phyloP scores from a whole-genome alignment of 2,888 invertebrate species.

The Pheosia gnoma region DNA sequence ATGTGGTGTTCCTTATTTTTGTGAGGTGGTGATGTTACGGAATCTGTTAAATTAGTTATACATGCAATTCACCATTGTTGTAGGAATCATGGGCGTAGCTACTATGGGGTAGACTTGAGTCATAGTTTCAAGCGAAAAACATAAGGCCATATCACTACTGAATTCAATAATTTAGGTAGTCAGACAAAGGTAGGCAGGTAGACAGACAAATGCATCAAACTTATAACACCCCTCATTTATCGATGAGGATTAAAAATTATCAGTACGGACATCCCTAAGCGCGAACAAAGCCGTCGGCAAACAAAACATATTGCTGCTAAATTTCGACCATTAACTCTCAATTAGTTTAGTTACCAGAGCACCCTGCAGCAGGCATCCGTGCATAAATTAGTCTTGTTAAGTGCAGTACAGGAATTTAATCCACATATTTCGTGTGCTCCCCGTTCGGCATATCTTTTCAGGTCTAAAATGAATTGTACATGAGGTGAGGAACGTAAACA shows the following conservation, averaged over 20 bases:
- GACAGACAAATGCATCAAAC: too few species aligned
- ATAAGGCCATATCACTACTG: too few species aligned
- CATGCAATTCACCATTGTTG: too few species aligned
- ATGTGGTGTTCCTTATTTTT: not conserved
- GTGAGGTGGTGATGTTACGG: not conserved
- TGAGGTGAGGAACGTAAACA: conserved; percentile 39
- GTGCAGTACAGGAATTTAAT: conserved; percentile 83
- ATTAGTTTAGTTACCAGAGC: conserved; percentile 76
- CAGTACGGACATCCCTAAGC: conserved; percentile 2
- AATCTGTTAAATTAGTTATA: too few species aligned
- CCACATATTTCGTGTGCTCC: conserved; percentile 82
- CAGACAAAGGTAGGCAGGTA: too few species aligned
- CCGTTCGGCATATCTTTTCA: conserved; percentile 79
- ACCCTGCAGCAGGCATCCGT: conserved; percentile 61
- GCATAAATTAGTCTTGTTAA: conserved; percentile 83
- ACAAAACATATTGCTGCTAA: conserved; percentile 59
- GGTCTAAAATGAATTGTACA: conserved; percentile 68
- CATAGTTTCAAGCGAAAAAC: too few species aligned
- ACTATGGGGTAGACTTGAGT: too few species aligned
- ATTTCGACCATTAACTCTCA: conserved; percentile 76
- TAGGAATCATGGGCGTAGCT: too few species aligned
- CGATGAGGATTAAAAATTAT: not conserved
- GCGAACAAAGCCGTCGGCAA: conserved; percentile 17
- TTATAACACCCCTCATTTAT: too few species aligned
- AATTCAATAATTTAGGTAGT: too few species aligned